A percentile compares a stretch with the other conserved stretches of the same genome.
Evolutionary conservation across 2,888 invertebrate genomes (phyloP).

Genomic region (Cantharis rufa): DNA sequence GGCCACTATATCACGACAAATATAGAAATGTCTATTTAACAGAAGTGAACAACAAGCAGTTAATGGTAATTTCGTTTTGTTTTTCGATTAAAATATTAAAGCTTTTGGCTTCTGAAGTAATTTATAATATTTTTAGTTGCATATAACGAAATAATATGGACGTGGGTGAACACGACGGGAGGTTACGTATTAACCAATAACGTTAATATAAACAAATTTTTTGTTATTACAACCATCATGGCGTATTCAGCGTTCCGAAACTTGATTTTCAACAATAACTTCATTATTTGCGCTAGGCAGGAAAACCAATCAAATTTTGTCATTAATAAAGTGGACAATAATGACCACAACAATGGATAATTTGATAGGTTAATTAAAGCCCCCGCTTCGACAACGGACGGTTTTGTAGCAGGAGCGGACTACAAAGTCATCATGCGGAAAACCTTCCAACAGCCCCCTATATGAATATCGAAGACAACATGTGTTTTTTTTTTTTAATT

Average conservation of each 20-base stretch:
- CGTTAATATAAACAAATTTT: conserved; percentile 1
- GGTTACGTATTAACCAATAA: background rate
- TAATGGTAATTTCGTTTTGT: conserved; percentile 4
- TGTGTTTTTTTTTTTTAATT: too few relatives aligned
- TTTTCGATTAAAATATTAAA: background rate
- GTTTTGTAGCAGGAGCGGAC: background rate
- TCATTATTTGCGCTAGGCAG: conserved; percentile 46
- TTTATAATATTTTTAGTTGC: background rate
- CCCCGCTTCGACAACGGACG: conserved; percentile 40
- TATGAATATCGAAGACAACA: too few relatives aligned
- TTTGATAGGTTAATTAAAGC: conserved; percentile 43
- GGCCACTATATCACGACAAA: conserved; percentile 23
- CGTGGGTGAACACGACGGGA: background rate
- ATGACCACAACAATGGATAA: conserved; percentile 42
- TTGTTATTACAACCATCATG: conserved; percentile 8
- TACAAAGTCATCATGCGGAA: background rate
- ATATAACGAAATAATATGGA: background rate
- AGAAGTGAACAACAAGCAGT: conserved; percentile 19
- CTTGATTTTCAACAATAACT: conserved; percentile 43
- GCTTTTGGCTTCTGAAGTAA: background rate
- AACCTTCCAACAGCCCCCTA: too few relatives aligned
- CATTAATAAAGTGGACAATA: conserved; percentile 42
- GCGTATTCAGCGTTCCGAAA: conserved; percentile 39
- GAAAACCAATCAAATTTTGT: conserved; percentile 39
- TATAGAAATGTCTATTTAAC: conserved; percentile 16